phyloP scores from a whole-genome alignment of 2,888 invertebrate species.

The Chrysopilus asiliformis region DNA sequence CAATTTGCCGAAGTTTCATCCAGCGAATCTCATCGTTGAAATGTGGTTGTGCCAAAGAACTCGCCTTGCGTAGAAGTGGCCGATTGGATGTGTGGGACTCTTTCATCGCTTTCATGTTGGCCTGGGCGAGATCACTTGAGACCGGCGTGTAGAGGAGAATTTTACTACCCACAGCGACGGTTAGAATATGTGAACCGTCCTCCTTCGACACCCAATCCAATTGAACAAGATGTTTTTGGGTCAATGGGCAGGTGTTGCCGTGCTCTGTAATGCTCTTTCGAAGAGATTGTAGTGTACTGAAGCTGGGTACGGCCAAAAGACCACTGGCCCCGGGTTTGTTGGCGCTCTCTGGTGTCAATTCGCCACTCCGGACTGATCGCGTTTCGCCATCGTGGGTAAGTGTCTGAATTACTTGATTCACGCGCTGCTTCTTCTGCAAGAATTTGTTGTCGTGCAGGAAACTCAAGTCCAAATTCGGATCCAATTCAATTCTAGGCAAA shows the following conservation, averaged over 20 bases:
- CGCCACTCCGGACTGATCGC: slow-evolving; percentile 42
- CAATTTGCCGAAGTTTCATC: slow-evolving; percentile 89
- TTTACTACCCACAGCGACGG: slow-evolving; percentile 89
- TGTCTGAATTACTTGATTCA: slow-evolving; percentile 71
- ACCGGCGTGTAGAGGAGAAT: slow-evolving; percentile 87
- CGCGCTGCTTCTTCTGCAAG: slow-evolving; percentile 66
- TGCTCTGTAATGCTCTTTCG: slow-evolving; percentile 81
- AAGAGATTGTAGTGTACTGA: slow-evolving; percentile 76
- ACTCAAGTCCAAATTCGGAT: slow-evolving; percentile 69
- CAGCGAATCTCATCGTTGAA: slow-evolving; percentile 89
- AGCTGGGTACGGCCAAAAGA: slow-evolving; percentile 76
- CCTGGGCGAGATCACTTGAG: slow-evolving; percentile 87
- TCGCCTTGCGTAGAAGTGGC: slow-evolving; percentile 78
- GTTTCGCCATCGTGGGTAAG: slow-evolving; percentile 68
- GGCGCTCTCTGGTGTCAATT: slow-evolving; percentile 31
- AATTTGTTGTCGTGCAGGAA: slow-evolving; percentile 68
- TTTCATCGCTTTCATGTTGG: slow-evolving; percentile 83
- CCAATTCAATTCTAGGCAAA: slow-evolving; percentile 66
- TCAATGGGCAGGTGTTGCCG: slow-evolving; percentile 79
- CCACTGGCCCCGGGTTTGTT: slow-evolving; percentile 26
- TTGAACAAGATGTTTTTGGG: slow-evolving; percentile 87
- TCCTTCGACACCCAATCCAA: slow-evolving; percentile 99
- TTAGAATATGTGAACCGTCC: slow-evolving; percentile 94
- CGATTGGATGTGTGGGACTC: slow-evolving; percentile 72
- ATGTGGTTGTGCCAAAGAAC: slow-evolving; percentile 77